Evolutionary conservation across 2,888 invertebrate genomes (phyloP).

Genomic region (Chrysolina americana): DNA sequence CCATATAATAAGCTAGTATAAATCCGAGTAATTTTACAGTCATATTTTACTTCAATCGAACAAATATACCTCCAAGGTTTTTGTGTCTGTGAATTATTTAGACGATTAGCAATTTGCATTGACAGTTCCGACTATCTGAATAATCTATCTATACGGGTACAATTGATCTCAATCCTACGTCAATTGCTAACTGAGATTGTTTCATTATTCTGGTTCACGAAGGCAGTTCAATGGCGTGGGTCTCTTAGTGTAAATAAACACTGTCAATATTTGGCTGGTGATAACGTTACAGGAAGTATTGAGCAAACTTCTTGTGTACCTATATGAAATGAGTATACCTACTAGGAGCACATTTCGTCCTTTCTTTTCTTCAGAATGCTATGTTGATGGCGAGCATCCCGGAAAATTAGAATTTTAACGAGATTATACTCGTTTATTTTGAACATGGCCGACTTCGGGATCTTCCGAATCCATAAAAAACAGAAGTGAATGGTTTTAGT

Average conservation of each 20-base stretch:
- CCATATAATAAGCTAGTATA: conserved; percentile 36
- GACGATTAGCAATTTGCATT: conserved; percentile 6
- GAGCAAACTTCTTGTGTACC: no score
- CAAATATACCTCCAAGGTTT: conserved; percentile 28
- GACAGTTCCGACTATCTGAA: conserved; percentile 7
- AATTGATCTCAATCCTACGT: neutral
- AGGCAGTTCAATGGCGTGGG: neutral
- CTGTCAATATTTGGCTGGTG: neutral
- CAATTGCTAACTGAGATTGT: neutral
- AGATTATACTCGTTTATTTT: no score
- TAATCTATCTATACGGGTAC: neutral
- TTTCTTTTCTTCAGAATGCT: no score
- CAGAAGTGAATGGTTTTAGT: no score
- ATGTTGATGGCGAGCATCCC: no score
- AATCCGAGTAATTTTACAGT: conserved; percentile 38
- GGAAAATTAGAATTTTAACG: no score
- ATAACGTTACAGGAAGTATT: conserved; percentile 1
- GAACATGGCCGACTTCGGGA: no score
- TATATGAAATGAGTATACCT: no score
- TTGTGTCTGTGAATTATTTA: neutral
- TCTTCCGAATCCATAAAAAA: no score
- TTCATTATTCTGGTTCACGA: neutral
- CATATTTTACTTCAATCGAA: conserved; percentile 38
- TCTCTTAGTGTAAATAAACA: no score
- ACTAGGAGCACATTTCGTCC: no score